Base-by-base conservation (phyloP, 2,888 invertebrate genomes). In the Eucera pruinosa region DNA sequence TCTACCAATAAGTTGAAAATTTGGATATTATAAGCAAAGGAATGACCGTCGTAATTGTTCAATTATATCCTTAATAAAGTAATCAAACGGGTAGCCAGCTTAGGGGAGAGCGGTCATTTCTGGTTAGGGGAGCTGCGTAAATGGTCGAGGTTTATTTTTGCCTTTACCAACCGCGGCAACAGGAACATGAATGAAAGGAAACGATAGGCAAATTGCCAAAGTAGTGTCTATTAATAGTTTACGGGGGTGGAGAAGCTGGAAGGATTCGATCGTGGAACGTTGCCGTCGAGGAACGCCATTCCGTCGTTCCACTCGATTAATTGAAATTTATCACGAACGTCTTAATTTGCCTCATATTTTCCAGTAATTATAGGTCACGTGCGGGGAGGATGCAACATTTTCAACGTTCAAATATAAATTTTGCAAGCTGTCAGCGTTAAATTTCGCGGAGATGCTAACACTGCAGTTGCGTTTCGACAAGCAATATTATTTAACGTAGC, bases 171-270 rank as follows among this genome's bases (percentile, higher is more conserved):
- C 58, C 43, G 60, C 15, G 43, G 76, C 66, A 78, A 85, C 67
- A 78, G 84, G 70, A 83, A 72, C 73, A 84, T 84, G 84, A 84
- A 84, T 84, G 84, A 79, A 85, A 81, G 81, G 84, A 62, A 83
- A 62, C 81, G 85, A 84, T 83, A 85, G 86, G 84, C 84, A 84
- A 57, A 71, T 75, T 85, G 84, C 84, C 84, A 84, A 81, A 81
- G 65, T 62, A 66, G 45, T 60, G 50, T 43, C 70, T 85, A 84
- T 80, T 83, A 82, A 87, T 87, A 83, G 27, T n/a, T 39, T 15
- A 65, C 57, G 76, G 50, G 69, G 72, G 76, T 55, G 70, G 57
- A 72, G 70, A 61, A 71, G 68, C 58, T 60, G 75, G 71, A 78
- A 71, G 57, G 70, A 41, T 65, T 62, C 66, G 66, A 82, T 82